Conservation (phyloP, 2,797 vertebrate species). For the Falco peregrinus region DNA sequence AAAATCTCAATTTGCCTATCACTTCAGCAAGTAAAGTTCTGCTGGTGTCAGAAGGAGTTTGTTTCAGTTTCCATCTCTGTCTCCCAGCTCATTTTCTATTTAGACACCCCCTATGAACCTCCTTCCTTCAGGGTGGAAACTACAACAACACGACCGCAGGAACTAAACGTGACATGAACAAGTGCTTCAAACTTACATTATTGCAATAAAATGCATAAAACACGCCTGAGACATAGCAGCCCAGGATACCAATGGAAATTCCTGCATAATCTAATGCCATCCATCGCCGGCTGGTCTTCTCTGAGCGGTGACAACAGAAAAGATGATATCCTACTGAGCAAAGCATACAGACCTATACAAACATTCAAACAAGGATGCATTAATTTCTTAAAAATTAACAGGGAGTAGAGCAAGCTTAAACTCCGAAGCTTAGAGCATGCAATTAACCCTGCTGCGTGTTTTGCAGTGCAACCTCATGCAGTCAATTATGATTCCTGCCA, state of each 20-base stretch:
- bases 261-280: constrained; percentile 95
- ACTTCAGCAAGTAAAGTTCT: not conserved
- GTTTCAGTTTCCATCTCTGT: not conserved
- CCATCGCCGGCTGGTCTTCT: constrained; percentile 95
- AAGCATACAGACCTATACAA: constrained; percentile 90
- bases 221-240: constrained; percentile 95
- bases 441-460: rapidly evolving
- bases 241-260: constrained; percentile 92
- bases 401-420: not conserved
- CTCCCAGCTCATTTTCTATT: not conserved
- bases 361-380: not conserved
- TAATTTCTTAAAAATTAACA: not conserved
- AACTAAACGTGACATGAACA: not conserved
- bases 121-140: not conserved
- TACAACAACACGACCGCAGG: rapidly evolving
- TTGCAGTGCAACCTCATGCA: no score
- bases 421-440: rapidly evolving
- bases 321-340: constrained; percentile 95
- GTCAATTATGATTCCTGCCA: not conserved
- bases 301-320: constrained; percentile 95
- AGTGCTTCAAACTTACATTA: constrained; percentile 80
- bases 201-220: constrained; percentile 98
- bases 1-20: not conserved
- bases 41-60: not conserved
- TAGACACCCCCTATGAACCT: not conserved